Percentiles rank a stretch among this genome's conserved stretches.
phyloP scores from a whole-genome alignment of 1,140 invertebrate species.

The Notospermus geniculatus region DNA sequence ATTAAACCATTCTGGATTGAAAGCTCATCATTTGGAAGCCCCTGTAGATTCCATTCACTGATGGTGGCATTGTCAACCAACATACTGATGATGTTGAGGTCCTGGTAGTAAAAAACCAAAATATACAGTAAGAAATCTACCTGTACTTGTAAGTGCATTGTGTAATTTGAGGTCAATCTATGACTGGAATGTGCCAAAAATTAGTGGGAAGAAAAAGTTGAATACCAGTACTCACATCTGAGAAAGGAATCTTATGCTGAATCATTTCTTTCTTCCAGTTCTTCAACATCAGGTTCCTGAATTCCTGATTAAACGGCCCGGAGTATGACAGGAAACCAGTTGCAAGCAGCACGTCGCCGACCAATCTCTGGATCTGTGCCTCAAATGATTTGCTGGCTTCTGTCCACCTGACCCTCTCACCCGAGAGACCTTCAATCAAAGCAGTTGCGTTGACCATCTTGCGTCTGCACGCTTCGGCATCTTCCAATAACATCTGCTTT shows the following conservation, averaged over 20 bases:
- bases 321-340: conserved; percentile 95
- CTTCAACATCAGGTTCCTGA: conserved; percentile 73
- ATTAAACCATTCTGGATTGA: conserved; percentile 96
- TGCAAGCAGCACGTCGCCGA: conserved; percentile 89
- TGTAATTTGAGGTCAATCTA: not conserved
- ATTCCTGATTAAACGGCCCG: conserved; percentile 96
- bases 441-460: conserved; percentile 59
- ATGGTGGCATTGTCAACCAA: conserved; percentile 85
- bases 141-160: not conserved
- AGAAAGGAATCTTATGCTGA: conserved; percentile 79
- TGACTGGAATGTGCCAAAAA: not conserved
- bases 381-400: conserved; percentile 57
- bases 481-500: conserved; percentile 66
- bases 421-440: conserved; percentile 58
- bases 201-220: not conserved
- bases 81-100: conserved; percentile 90
- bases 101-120: conserved; percentile 35
- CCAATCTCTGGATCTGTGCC: conserved; percentile 63
- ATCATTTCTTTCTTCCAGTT: conserved; percentile 85
- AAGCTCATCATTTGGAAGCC: conserved; percentile 91
- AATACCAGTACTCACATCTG: conserved; percentile 56
- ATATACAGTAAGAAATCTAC: not conserved
- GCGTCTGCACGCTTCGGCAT: conserved; percentile 56
- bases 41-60: conserved; percentile 91
- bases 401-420: conserved; percentile 58